Evolutionary conservation across 2,113 vertebrate genomes (phyloP).

Genomic region (Spilogale gracilis): DNA sequence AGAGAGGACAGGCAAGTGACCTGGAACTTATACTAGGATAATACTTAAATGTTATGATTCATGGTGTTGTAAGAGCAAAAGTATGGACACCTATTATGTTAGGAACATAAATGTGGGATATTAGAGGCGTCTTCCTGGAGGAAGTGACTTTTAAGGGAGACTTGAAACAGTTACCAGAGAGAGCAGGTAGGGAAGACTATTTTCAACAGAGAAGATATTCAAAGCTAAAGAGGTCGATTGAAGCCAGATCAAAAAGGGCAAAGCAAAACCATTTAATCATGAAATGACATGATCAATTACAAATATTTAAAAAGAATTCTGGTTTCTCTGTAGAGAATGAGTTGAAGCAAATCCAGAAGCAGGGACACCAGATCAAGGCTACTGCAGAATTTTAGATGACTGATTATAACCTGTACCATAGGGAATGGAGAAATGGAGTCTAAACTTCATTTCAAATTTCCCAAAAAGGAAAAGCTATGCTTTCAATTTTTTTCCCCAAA

Average conservation of each 20-base stretch:
- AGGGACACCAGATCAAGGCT: not conserved
- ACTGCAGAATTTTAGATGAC: not conserved
- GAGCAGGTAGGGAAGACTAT: not conserved
- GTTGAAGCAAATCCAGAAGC: not conserved
- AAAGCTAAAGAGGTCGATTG: not conserved
- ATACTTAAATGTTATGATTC: not conserved
- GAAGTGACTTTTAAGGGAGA: not conserved
- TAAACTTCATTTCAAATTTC: constrained; percentile 15
- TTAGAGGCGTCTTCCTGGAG: not conserved
- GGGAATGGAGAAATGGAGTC: not conserved
- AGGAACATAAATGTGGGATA: not conserved
- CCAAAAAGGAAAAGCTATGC: not conserved
- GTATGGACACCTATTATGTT: not conserved
- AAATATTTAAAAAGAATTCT: not conserved
- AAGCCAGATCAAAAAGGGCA: not conserved
- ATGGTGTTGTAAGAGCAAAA: not conserved
- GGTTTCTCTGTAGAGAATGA: not conserved
- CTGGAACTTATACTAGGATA: not conserved
- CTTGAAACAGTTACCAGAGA: not conserved
- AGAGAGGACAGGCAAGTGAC: not conserved
- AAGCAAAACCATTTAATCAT: not conserved
- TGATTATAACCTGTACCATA: not conserved
- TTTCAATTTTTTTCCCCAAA: too few species aligned
- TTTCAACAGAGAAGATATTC: not conserved
- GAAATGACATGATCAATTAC: not conserved